Conservation (phyloP, 2,888 invertebrate species). For the Drosophila barbarae region DNA sequence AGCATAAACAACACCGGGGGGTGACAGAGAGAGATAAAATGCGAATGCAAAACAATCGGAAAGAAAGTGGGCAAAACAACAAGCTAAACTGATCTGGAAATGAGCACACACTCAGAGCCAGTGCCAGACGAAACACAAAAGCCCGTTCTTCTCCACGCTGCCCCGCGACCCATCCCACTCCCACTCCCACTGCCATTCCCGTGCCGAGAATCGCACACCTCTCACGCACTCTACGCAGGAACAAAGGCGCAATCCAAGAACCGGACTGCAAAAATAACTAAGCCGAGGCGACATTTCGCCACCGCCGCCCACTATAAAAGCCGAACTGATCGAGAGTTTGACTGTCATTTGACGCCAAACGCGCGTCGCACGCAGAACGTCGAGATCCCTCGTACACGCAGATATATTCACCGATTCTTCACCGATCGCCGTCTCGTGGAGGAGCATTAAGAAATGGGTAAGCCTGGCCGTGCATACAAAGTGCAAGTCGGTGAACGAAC, state of each 20-base stretch:
- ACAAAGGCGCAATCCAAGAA: slow-evolving; percentile 68
- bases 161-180: slow-evolving; percentile 3
- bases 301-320: slow-evolving; percentile 66
- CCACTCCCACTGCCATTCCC: slow-evolving; percentile 14
- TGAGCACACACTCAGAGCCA: slow-evolving; percentile 51
- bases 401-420: slow-evolving; percentile 13
- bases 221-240: slow-evolving; percentile 71
- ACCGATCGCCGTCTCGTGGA: slow-evolving; percentile 7
- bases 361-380: slow-evolving; percentile 49
- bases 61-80: slow-evolving; percentile 63
- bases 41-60: slow-evolving; percentile 53
- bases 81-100: slow-evolving; percentile 58
- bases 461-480: slow-evolving; percentile 65
- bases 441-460: slow-evolving; percentile 61
- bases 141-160: slow-evolving; percentile 12
- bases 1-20: slow-evolving; percentile 59
- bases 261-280: slow-evolving; percentile 49
- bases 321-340: slow-evolving; percentile 43
- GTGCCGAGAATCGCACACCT: slow-evolving; percentile 35
- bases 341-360: slow-evolving; percentile 71
- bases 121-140: slow-evolving; percentile 37
- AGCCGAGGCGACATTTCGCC: slow-evolving; percentile 13
- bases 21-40: slow-evolving; percentile 33
- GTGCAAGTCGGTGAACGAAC: slow-evolving; percentile 64
- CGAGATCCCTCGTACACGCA: slow-evolving; percentile 22